A percentile compares a stretch with the other conserved stretches of the same genome.
phyloP scores from a whole-genome alignment of 2,113 vertebrate species.

The Pomatostomus ruficeps region DNA sequence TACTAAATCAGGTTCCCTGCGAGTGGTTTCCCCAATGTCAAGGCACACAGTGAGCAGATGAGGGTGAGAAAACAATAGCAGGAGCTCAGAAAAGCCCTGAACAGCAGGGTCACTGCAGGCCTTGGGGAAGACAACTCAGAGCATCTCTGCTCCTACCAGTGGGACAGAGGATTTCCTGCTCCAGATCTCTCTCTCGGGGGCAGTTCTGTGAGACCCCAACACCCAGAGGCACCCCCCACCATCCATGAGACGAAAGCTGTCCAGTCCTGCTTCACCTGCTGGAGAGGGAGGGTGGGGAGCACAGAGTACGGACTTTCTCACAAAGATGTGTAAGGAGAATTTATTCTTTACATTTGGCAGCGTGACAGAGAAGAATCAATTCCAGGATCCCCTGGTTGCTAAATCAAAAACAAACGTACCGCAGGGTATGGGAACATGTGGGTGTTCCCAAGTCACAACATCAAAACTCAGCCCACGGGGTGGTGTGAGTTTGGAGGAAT shows the following conservation, averaged over 20 bases:
- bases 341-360: not conserved
- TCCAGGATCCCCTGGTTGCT: accelerated
- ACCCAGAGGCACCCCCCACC: accelerated
- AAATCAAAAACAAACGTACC: accelerated
- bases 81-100: not conserved
- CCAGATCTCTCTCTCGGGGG: accelerated
- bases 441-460: not conserved
- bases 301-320: not conserved
- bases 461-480: accelerated
- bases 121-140: not conserved
- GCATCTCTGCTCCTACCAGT: not conserved
- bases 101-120: not conserved
- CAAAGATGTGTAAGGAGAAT: accelerated
- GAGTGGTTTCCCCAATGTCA: not conserved
- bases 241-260: accelerated
- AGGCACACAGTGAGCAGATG: accelerated
- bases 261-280: not conserved
- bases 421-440: accelerated
- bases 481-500: accelerated
- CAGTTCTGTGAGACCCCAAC: not conserved
- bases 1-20: not conserved
- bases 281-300: not conserved
- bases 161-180: not conserved
- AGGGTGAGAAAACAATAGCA: accelerated
- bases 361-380: accelerated